These are phyloP conservation scores for Leptopilina clavipes DNA, from an alignment of 1,140 invertebrate species.

Conservation along the genomic window DNA sequence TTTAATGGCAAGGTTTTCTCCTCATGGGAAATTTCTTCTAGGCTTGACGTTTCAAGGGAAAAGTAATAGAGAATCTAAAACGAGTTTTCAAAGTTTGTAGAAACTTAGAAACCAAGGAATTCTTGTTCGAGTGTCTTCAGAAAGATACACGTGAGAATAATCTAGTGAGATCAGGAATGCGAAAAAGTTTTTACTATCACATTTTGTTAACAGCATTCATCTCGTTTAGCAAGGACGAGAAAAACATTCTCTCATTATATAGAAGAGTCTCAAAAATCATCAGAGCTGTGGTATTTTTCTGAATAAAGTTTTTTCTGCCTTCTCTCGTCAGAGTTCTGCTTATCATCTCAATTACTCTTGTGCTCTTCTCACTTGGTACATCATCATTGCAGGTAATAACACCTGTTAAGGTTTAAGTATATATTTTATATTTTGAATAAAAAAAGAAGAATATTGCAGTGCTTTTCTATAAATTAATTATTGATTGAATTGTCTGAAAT, in stretches of 20 bases:
- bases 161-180: neutral
- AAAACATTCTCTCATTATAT: neutral
- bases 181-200: slow-evolving; percentile 33
- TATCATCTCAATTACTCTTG: slow-evolving; percentile 22
- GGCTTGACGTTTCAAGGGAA: slow-evolving; percentile 12
- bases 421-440: too few relatives aligned
- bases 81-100: slow-evolving; percentile 13
- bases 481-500: too few relatives aligned
- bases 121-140: neutral
- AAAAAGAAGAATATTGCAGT: too few relatives aligned
- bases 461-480: too few relatives aligned
- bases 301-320: slow-evolving; percentile 53
- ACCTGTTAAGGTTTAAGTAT: slow-evolving; percentile 38
- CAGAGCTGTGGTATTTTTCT: slow-evolving; percentile 57
- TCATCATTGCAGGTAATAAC: slow-evolving; percentile 37
- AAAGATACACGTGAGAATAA: slow-evolving; percentile 13
- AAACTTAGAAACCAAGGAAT: slow-evolving; percentile 1
- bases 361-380: slow-evolving; percentile 33
- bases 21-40: slow-evolving; percentile 31
- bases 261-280: slow-evolving; percentile 48
- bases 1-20: slow-evolving; percentile 25
- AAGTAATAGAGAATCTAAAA: slow-evolving; percentile 25
- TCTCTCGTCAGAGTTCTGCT: slow-evolving; percentile 35
- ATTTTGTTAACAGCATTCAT: slow-evolving; percentile 52
- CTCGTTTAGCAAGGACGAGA: slow-evolving; percentile 42